Evolutionary conservation across 2,113 vertebrate genomes (phyloP).

Genomic region (Morone saxatilis): DNA sequence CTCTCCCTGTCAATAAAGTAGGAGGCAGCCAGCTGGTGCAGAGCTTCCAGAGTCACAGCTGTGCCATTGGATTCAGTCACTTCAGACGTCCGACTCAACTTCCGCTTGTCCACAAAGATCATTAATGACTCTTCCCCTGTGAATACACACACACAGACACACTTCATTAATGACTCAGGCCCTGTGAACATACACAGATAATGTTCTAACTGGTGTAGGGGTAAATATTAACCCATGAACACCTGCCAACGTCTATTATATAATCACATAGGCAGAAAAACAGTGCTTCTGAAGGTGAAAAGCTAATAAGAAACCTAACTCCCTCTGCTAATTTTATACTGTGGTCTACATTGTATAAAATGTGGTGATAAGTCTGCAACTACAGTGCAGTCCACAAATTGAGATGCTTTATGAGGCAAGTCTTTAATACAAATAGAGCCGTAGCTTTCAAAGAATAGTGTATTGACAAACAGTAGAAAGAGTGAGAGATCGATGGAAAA

Average conservation of each 20-base stretch:
- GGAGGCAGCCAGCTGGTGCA: slow-evolving; percentile 89
- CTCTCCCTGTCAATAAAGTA: slow-evolving; percentile 89
- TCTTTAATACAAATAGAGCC: slow-evolving; percentile 11
- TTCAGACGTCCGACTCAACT: slow-evolving; percentile 83
- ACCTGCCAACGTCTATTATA: neutral
- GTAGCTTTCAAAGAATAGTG: slow-evolving; percentile 10
- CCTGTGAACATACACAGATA: neutral
- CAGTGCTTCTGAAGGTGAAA: neutral
- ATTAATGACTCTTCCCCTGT: slow-evolving; percentile 88
- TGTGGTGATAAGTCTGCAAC: neutral
- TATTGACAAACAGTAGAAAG: slow-evolving; percentile 16
- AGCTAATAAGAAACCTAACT: neutral
- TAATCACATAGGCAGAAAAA: neutral
- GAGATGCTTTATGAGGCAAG: slow-evolving; percentile 17
- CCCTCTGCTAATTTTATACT: neutral
- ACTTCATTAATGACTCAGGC: slow-evolving; percentile 7
- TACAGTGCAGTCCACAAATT: neutral
- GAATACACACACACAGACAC: slow-evolving; percentile 13
- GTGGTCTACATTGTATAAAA: neutral
- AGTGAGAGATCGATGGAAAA: slow-evolving; percentile 39
- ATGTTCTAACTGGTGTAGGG: neutral
- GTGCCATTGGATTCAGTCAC: slow-evolving; percentile 83
- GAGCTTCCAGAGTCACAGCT: slow-evolving; percentile 85
- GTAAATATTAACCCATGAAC: slow-evolving; percentile 25
- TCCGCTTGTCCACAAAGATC: slow-evolving; percentile 89